Base-by-base conservation (phyloP, 2,888 invertebrate genomes). In the Leucoptera coffeella region DNA sequence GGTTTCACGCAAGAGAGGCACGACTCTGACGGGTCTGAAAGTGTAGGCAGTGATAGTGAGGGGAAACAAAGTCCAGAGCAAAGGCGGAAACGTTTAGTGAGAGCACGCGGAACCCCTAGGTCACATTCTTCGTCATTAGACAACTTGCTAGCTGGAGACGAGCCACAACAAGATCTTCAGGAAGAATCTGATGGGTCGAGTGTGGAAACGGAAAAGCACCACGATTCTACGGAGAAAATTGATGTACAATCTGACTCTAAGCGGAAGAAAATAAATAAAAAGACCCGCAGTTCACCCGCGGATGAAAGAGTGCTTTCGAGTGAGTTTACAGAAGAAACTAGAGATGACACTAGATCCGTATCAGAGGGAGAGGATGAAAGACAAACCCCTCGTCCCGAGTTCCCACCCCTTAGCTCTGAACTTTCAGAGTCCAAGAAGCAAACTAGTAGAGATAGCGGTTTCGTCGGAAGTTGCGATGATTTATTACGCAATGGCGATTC, bases 31-130 rank as follows among this genome's bases (percentile, higher is more conserved):
- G 90, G 88, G 2, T 85, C 84, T 14, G 85, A 85, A 2, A 89
- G 89, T 43, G 91, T 91, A 1, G 91, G 91, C 4, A 90, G 90
- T 57, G 90, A 91, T 42, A 89, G 89, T 45, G 91, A 91, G 47
- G 90, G 90, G 2, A 77, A 81, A 37, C 89, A 88, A 3, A 90
- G 89, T 53, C 90, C 90, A 1, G 89, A 89, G 45, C 89, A 90
- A 47, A 62, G 89, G 6, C 73, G 88, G 31, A 90, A 91, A 46
- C 74, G 84, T 19, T 55, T 88, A 30, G 88, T 89, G 1, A 74
- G 89, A 9, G 86, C 89, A 4, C 73, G 90, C 22, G 89, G 88
- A 4, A 85, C 87, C 0, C 87, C 86, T 1, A 67, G 89, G 25
- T 87, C 86, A 9, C 87, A 88, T 50, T 85, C 85, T 29, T 85